phyloP scores from a whole-genome alignment of 2,888 invertebrate species.

The Seladonia tumulorum region DNA sequence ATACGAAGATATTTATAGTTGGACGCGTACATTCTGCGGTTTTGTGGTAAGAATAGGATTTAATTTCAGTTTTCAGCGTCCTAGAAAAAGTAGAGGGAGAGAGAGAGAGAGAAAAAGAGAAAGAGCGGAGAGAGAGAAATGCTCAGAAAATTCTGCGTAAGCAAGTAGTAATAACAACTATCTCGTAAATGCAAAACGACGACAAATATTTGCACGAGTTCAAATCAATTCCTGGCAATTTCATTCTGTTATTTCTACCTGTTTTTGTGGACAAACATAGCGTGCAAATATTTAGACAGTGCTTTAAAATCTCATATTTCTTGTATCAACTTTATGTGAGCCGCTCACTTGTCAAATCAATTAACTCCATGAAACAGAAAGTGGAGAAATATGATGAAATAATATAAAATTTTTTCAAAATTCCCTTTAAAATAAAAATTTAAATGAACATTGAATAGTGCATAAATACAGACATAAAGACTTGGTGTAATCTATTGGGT shows the following conservation, averaged over 20 bases:
- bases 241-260: background rate
- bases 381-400: too few relatives aligned
- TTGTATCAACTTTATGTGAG: background rate
- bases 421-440: too few relatives aligned
- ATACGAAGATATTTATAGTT: constrained; percentile 35
- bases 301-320: background rate
- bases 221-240: background rate
- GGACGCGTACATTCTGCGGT: background rate
- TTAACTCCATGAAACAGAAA: too few relatives aligned
- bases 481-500: too few relatives aligned
- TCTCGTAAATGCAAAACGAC: background rate
- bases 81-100: background rate
- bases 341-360: too few relatives aligned
- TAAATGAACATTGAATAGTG: too few relatives aligned
- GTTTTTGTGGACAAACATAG: background rate
- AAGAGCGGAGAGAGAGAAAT: background rate
- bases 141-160: background rate
- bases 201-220: background rate
- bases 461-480: too few relatives aligned
- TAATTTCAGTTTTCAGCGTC: constrained; percentile 14
- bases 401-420: too few relatives aligned
- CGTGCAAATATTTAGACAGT: background rate
- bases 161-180: background rate
- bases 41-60: constrained; percentile 4
- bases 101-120: too few relatives aligned